These are phyloP conservation scores for Lanistes nyassanus DNA, from an alignment of 1,140 invertebrate genomes.

Conservation along the genomic window DNA sequence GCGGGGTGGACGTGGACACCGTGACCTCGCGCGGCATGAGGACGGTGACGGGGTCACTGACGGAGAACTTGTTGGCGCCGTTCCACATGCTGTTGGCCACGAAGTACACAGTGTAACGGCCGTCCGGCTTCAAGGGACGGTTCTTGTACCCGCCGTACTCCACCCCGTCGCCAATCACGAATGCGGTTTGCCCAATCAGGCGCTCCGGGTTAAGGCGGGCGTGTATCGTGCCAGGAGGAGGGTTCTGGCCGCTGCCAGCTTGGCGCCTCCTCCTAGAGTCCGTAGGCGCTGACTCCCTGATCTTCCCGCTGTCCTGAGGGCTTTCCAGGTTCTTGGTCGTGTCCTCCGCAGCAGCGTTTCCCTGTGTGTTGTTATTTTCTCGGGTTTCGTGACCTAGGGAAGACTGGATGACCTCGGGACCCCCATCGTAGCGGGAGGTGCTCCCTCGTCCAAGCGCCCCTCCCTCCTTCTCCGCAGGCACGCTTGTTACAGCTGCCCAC, in stretches of 20 bases:
- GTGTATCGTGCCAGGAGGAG: constrained; percentile 9
- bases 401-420: no score
- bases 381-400: no score
- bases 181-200: neutral
- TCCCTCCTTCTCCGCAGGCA: no score
- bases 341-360: no score
- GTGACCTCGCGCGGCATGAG: constrained; percentile 11
- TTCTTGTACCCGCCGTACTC: constrained; percentile 11
- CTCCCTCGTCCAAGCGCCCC: no score
- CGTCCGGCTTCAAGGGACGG: neutral
- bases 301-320: no score
- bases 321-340: no score
- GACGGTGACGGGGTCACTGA: constrained; percentile 3
- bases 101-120: constrained; percentile 10
- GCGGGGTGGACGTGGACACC: neutral
- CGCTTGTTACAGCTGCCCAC: no score
- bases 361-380: no score
- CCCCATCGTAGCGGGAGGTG: no score
- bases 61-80: neutral
- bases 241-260: neutral
- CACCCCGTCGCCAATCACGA: constrained; percentile 6
- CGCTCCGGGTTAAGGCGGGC: neutral
- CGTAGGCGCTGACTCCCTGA: no score
- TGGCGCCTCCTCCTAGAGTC: no score
- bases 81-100: constrained; percentile 20